Conservation (phyloP, 2,888 invertebrate species). For the Caenorhabditis sinica region DNA sequence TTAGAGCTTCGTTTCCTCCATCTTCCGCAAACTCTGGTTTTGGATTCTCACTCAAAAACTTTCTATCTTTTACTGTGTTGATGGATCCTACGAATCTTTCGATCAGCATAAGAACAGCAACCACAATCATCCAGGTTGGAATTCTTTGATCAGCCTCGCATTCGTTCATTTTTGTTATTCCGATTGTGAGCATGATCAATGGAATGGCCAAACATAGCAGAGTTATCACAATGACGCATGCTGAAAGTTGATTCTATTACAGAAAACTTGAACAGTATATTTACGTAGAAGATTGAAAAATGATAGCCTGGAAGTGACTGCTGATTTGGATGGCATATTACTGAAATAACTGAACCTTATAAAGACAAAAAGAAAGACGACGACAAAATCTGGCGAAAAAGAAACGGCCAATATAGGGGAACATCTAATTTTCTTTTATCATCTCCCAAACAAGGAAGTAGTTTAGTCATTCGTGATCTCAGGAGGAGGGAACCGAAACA, state of each 20-base stretch:
- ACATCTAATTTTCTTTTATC: not conserved
- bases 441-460: not conserved
- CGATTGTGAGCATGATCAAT: not conserved
- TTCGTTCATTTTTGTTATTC: not conserved
- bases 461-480: not conserved
- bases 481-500: not conserved
- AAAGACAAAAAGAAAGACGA: not conserved
- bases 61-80: not conserved
- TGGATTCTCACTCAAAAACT: not conserved
- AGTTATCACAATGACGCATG: conserved; percentile 1
- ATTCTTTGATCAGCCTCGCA: conserved; percentile 25
- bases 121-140: conserved; percentile 16
- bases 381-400: no score
- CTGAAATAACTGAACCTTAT: not conserved
- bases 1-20: not conserved
- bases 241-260: not conserved
- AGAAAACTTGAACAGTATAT: not conserved
- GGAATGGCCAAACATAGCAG: not conserved
- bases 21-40: conserved; percentile 6
- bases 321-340: conserved; percentile 2
- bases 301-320: conserved; percentile 3
- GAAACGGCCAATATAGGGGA: not conserved
- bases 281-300: not conserved
- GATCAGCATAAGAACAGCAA: conserved; percentile 4
- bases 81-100: conserved; percentile 3